These are phyloP conservation scores for Pimpla rufipes DNA, from an alignment of 2,888 invertebrate genomes.

Conservation along the genomic window DNA sequence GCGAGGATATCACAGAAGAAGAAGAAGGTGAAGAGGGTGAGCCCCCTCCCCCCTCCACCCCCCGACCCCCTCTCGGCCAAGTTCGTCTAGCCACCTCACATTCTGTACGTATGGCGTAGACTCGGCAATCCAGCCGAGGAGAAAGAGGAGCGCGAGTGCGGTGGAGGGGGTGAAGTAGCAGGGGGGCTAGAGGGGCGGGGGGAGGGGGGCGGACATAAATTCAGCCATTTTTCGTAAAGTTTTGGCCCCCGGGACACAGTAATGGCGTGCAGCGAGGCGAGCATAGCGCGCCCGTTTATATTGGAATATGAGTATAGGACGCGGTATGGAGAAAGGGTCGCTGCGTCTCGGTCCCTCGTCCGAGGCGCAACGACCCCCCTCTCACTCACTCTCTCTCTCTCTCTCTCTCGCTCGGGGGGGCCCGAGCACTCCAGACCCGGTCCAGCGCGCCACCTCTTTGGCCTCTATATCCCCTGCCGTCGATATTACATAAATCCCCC, in stretches of 20 bases:
- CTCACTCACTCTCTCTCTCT: constrained; percentile 25
- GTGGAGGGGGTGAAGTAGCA: constrained; percentile 22
- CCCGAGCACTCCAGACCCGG: constrained; percentile 58
- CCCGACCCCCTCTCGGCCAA: no score
- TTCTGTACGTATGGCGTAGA: constrained; percentile 27
- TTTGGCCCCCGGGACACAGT: constrained; percentile 82
- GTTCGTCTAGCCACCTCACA: constrained; percentile 60
- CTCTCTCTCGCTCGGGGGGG: constrained; percentile 32
- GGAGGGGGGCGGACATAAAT: constrained; percentile 66
- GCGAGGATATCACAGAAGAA: constrained; percentile 42
- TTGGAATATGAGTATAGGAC: constrained; percentile 76
- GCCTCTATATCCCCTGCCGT: constrained; percentile 56
- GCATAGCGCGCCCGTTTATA: constrained; percentile 78
- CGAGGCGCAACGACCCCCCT: neutral
- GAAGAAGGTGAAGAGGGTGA: constrained; percentile 47
- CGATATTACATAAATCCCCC: constrained; percentile 74
- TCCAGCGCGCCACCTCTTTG: constrained; percentile 48
- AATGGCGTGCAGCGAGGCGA: constrained; percentile 81
- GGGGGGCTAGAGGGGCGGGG: no score
- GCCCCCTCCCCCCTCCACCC: no score
- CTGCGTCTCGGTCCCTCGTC: constrained; percentile 7
- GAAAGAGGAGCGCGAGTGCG: constrained; percentile 61
- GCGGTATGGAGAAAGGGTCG: constrained; percentile 65
- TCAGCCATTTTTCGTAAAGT: constrained; percentile 77
- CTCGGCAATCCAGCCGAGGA: constrained; percentile 38